Conservation (phyloP, 2,797 vertebrate genomes). For the Smutsia temminckii region DNA sequence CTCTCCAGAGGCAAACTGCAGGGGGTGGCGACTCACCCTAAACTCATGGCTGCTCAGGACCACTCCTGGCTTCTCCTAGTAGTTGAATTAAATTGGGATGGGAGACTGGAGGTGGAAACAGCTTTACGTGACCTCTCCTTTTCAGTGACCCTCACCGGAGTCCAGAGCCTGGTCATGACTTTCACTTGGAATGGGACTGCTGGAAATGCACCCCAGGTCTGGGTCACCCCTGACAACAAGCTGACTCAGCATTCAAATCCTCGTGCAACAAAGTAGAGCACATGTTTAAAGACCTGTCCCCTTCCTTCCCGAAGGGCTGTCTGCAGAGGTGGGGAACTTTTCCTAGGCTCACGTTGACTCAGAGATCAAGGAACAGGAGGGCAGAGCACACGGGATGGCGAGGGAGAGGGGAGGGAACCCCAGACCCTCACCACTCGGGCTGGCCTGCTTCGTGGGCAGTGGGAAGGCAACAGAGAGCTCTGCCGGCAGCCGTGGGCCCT, state of each 20-base stretch:
- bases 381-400: not conserved
- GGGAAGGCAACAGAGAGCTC: not conserved
- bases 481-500: not conserved
- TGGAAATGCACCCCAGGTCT: not conserved
- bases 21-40: not conserved
- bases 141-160: not conserved
- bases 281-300: not conserved
- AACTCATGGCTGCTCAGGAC: not conserved
- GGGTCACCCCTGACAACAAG: not conserved
- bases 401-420: not conserved
- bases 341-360: not conserved
- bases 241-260: too few species aligned
- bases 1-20: not conserved
- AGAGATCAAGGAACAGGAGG: not conserved
- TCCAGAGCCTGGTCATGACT: not conserved
- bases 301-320: not conserved
- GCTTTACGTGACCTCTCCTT: not conserved
- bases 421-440: fast-evolving
- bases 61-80: not conserved
- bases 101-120: not conserved
- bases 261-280: not conserved
- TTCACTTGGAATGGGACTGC: not conserved
- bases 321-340: too few species aligned
- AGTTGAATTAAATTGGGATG: not conserved
- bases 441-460: not conserved